A percentile compares a stretch with the other conserved stretches of the same genome.
phyloP scores from a whole-genome alignment of 2,888 invertebrate species.

The Sarcophaga caerulescens region DNA sequence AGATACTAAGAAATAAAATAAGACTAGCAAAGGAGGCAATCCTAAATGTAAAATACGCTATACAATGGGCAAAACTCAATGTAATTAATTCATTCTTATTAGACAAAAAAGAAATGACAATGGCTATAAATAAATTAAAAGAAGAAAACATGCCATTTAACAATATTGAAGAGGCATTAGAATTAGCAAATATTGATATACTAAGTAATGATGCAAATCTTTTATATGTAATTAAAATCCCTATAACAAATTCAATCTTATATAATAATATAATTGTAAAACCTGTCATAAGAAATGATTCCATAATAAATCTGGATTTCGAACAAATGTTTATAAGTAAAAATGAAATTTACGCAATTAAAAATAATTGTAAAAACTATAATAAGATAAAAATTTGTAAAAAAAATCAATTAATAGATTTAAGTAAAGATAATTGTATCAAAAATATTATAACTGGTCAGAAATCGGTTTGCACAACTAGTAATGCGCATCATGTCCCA shows the following conservation, averaged over 20 bases:
- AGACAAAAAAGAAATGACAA: slow-evolving; percentile 19
- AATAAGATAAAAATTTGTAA: neutral
- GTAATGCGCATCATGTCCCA: slow-evolving; percentile 1
- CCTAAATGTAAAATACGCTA: slow-evolving; percentile 32
- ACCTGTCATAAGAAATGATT: slow-evolving; percentile 10
- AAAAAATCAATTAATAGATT: neutral
- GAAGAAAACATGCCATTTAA: neutral
- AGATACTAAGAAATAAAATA: slow-evolving; percentile 18
- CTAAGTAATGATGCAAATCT: slow-evolving; percentile 1
- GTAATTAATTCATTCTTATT: neutral
- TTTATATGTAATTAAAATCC: slow-evolving; percentile 7
- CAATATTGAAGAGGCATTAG: no score
- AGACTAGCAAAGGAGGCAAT: slow-evolving; percentile 8
- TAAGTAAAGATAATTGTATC: neutral
- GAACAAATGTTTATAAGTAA: slow-evolving; percentile 9
- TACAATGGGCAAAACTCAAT: slow-evolving; percentile 27
- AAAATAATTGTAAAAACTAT: neutral
- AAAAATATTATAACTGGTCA: slow-evolving; percentile 4
- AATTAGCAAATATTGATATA: no score
- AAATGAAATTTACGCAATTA: slow-evolving; percentile 17
- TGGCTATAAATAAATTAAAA: slow-evolving; percentile 2
- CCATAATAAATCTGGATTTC: slow-evolving; percentile 26
- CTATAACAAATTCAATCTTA: slow-evolving; percentile 3
- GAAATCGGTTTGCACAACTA: slow-evolving; percentile 7
- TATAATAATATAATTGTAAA: slow-evolving; percentile 11